A percentile compares a stretch with the other conserved stretches of the same genome.
phyloP scores from a whole-genome alignment of 1,140 invertebrate genomes.

The Triops longicaudatus region DNA sequence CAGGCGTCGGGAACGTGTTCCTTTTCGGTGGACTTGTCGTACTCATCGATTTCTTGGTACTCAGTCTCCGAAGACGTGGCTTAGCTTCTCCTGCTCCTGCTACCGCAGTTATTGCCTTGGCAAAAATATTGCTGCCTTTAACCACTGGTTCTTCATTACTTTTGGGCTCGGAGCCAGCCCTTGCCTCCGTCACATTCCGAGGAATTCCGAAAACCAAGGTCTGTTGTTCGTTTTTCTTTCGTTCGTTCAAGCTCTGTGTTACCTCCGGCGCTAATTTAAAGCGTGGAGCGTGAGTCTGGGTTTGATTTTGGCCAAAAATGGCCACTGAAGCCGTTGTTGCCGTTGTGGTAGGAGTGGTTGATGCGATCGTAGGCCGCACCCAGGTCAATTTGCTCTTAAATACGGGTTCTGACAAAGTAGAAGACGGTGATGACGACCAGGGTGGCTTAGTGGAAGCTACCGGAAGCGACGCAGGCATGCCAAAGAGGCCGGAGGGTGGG shows the following conservation, averaged over 20 bases:
- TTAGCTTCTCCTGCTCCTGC: background rate
- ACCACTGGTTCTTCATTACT: background rate
- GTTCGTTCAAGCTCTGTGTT: background rate
- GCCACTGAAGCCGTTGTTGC: background rate
- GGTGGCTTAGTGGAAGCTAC: background rate
- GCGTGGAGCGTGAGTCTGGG: background rate
- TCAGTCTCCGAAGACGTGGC: background rate
- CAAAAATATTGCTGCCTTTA: background rate
- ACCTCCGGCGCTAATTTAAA: background rate
- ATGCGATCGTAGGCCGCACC: background rate
- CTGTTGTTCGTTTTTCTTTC: background rate
- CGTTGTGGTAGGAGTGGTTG: background rate
- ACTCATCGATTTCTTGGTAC: background rate
- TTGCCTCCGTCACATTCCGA: background rate
- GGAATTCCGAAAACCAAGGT: background rate
- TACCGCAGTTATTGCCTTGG: background rate
- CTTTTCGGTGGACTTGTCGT: background rate
- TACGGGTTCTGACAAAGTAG: background rate
- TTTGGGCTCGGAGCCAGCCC: background rate
- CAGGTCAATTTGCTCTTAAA: background rate
- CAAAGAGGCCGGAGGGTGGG: background rate
- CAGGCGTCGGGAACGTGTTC: background rate
- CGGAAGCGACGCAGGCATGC: background rate
- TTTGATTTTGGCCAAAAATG: background rate
- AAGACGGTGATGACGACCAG: background rate